Evolutionary conservation across 1,140 invertebrate species (phyloP).

Genomic region (Conus betulinus): DNA sequence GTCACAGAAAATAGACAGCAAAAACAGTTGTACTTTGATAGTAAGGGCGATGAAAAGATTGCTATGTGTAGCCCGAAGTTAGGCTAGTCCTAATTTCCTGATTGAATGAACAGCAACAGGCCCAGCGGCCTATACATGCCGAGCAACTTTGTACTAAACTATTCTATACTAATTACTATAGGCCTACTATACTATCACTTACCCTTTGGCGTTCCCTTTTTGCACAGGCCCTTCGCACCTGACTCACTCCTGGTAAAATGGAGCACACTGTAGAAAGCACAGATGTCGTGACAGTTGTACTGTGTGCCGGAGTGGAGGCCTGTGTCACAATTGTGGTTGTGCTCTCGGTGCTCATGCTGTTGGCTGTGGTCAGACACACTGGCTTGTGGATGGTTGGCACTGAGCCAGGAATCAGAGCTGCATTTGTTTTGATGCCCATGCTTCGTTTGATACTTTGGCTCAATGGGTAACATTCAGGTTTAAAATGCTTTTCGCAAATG

Average conservation of each 20-base stretch:
- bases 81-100: too few relatives aligned
- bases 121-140: too few relatives aligned
- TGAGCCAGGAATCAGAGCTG: conserved; percentile 12
- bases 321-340: neutral
- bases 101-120: too few relatives aligned
- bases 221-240: neutral
- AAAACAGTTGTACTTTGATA: too few relatives aligned
- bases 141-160: too few relatives aligned
- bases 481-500: neutral
- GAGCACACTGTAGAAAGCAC: neutral
- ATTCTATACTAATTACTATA: too few relatives aligned
- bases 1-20: too few relatives aligned
- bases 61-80: too few relatives aligned
- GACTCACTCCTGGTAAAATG: neutral
- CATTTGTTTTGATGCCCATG: neutral
- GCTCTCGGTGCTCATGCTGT: neutral
- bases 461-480: neutral
- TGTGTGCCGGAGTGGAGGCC: neutral
- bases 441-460: neutral
- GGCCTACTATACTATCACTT: neutral
- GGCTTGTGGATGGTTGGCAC: conserved; percentile 3
- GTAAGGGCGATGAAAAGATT: too few relatives aligned
- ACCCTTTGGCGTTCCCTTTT: conserved; percentile 6
- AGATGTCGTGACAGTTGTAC: neutral
- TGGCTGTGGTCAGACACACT: too few relatives aligned